Evolutionary conservation across 2,888 invertebrate species (phyloP).

Genomic region (Nomada fabriciana): DNA sequence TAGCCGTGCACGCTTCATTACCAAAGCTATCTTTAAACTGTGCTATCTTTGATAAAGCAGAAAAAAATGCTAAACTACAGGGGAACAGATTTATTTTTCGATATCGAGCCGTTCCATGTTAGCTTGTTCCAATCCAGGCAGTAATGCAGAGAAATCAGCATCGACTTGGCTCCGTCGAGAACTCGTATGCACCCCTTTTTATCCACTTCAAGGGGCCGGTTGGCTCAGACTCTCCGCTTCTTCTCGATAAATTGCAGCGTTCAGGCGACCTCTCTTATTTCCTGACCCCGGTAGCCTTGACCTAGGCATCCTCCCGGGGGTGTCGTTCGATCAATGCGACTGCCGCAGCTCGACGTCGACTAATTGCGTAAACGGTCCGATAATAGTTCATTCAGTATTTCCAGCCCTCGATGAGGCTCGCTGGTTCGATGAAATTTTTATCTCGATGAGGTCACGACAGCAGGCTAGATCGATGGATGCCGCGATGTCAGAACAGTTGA

Average conservation of each 20-base stretch:
- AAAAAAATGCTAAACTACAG: too few species aligned
- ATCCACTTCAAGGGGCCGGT: slow-evolving; percentile 36
- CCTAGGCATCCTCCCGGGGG: slow-evolving; percentile 69
- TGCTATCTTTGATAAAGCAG: too few species aligned
- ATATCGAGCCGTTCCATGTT: not conserved
- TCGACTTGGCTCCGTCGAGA: slow-evolving; percentile 18
- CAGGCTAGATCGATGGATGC: slow-evolving; percentile 12
- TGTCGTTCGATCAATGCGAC: slow-evolving; percentile 69
- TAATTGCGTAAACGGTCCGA: slow-evolving; percentile 52
- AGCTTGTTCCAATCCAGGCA: not conserved
- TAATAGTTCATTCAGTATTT: slow-evolving; percentile 39
- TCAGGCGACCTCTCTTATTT: slow-evolving; percentile 68
- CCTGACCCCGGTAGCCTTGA: slow-evolving; percentile 77
- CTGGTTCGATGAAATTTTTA: slow-evolving; percentile 14
- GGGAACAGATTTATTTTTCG: slow-evolving; percentile 1
- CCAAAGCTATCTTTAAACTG: too few species aligned
- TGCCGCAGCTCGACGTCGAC: slow-evolving; percentile 52
- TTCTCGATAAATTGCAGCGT: slow-evolving; percentile 51
- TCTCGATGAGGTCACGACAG: not conserved
- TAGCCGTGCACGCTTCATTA: not conserved
- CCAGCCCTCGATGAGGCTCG: not conserved
- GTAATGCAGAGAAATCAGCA: slow-evolving; percentile 39
- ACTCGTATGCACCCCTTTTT: slow-evolving; percentile 49
- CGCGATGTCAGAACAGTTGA: not conserved
- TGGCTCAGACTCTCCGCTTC: slow-evolving; percentile 36